These are phyloP conservation scores for Ceyx cyanopectus DNA, from an alignment of 2,113 vertebrate species.

Conservation along the genomic window DNA sequence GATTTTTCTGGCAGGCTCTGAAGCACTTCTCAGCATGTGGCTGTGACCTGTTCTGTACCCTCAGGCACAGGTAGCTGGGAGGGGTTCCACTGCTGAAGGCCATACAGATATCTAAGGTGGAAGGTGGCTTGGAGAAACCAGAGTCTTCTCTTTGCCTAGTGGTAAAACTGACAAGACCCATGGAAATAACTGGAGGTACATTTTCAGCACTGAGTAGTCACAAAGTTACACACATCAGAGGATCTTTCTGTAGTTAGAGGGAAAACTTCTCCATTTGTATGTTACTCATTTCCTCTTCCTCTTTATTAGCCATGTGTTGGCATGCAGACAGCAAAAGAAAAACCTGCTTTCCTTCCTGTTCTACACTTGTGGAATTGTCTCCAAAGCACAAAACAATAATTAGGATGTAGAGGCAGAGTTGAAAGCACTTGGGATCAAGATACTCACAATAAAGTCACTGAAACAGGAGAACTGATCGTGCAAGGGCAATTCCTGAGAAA, in stretches of 20 bases:
- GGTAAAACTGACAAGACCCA: not conserved
- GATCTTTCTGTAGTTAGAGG: constrained; percentile 1
- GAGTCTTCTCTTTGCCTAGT: not conserved
- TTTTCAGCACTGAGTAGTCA: not conserved
- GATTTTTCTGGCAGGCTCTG: not conserved
- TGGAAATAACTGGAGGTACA: not conserved
- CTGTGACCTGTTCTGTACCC: not conserved
- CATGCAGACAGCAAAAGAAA: constrained; percentile 39
- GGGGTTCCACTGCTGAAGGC: not conserved
- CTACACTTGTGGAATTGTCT: constrained; percentile 33
- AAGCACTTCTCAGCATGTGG: not conserved
- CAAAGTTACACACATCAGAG: not conserved
- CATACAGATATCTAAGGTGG: fast-evolving
- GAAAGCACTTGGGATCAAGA: constrained; percentile 22
- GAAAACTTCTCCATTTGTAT: constrained; percentile 3
- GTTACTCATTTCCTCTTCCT: constrained; percentile 69
- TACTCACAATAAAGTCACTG: not conserved
- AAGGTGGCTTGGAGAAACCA: not conserved
- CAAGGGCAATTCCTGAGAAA: not conserved
- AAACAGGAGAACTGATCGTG: not conserved
- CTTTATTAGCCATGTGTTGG: constrained; percentile 35
- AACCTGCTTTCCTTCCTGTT: constrained; percentile 61
- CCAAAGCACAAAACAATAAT: constrained; percentile 33
- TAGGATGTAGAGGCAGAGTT: constrained; percentile 30
- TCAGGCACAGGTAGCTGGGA: not conserved